A percentile compares a stretch with the other conserved stretches of the same genome.
phyloP scores from a whole-genome alignment of 2,113 vertebrate genomes.

The Balaenoptera acutorostrata region DNA sequence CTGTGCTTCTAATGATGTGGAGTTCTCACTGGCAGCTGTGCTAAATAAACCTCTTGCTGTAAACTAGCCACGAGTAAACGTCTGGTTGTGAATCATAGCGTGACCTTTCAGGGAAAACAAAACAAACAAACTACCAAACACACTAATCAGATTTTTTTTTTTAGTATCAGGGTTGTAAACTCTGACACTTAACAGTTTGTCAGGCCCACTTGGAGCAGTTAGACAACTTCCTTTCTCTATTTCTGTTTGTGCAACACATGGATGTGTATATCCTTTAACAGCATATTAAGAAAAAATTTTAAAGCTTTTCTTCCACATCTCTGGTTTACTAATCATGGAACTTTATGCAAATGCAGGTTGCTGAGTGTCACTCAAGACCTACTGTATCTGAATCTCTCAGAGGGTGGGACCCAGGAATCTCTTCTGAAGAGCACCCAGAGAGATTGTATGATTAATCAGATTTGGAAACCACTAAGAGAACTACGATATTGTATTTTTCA shows the following conservation, averaged over 20 bases:
- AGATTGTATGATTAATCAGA: neutral
- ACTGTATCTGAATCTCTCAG: neutral
- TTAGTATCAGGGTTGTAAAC: neutral
- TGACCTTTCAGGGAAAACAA: slow-evolving; percentile 53
- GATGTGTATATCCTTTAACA: neutral
- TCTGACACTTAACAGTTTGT: neutral
- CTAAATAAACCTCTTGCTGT: slow-evolving; percentile 25
- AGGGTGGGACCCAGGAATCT: neutral
- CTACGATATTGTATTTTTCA: neutral
- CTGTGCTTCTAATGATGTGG: neutral
- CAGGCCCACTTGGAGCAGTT: neutral
- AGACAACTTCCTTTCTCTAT: neutral
- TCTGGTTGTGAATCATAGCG: slow-evolving; percentile 13
- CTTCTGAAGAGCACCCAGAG: neutral
- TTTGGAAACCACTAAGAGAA: neutral
- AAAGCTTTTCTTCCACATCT: neutral
- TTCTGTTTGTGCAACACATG: neutral
- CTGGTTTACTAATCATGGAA: neutral
- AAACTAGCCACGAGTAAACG: neutral
- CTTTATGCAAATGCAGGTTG: neutral
- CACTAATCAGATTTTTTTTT: neutral
- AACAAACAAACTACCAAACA: slow-evolving; percentile 23
- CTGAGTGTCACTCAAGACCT: neutral
- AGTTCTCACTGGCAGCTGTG: neutral
- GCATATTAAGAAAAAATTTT: neutral